These are phyloP conservation scores for Panthera tigris DNA, from an alignment of 2,113 vertebrate genomes.

Conservation along the genomic window DNA sequence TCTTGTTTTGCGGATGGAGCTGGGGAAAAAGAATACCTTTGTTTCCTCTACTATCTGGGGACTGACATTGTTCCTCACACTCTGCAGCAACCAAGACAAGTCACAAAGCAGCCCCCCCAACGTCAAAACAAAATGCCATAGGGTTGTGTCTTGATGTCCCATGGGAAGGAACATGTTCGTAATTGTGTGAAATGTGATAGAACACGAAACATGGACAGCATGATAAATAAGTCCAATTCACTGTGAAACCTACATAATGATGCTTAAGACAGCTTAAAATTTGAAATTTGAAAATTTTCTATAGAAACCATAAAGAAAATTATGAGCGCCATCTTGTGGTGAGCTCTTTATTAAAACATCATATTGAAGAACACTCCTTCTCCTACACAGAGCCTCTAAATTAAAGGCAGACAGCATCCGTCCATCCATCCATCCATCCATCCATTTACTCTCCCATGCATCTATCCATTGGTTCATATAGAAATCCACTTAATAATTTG, in stretches of 20 bases:
- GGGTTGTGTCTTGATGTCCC: neutral
- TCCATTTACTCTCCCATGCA: neutral
- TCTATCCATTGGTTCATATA: neutral
- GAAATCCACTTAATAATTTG: neutral
- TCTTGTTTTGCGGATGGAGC: neutral
- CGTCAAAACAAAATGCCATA: neutral
- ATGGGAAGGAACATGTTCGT: neutral
- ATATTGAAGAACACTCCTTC: neutral
- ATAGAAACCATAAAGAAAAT: slow-evolving; percentile 54
- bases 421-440: neutral
- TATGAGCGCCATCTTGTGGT: slow-evolving; percentile 71
- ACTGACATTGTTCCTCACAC: neutral
- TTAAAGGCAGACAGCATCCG: neutral
- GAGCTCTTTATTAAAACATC: neutral
- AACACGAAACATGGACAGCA: neutral
- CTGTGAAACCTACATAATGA: neutral
- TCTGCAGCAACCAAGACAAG: neutral
- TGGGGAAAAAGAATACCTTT: neutral
- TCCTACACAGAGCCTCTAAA: neutral
- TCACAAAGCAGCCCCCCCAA: neutral
- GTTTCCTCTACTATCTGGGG: neutral
- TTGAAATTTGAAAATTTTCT: neutral
- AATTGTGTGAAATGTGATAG: neutral
- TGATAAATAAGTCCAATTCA: neutral
- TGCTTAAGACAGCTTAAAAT: slow-evolving; percentile 2